Evolutionary conservation across 1,140 invertebrate genomes (phyloP), one percentile per base, ranked within the genome.

Genomic region (Magallana gigas): DNA sequence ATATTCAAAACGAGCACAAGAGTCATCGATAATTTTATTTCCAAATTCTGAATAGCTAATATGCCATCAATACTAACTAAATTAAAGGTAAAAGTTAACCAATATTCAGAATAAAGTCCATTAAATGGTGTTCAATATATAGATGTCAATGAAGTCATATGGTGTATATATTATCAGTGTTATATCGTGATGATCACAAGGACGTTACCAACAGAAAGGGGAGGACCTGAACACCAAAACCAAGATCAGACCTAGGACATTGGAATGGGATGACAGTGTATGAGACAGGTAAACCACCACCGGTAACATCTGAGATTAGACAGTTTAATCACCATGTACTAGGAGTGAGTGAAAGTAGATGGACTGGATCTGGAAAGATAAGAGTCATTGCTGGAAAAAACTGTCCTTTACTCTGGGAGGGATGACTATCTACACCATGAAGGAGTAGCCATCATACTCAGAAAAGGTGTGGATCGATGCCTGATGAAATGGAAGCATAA

Each of bases 181-280:
- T 48, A 48, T 48, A 48, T 48, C 23, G 5, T 48, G 36, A 48
- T 48, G 36, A 48, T 48, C 36, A 48, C 23, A 16, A 80, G 84
- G 87, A 87, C 81, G 58, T 87, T 84, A 71, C 14, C 87, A 88
- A 36, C 80, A 89, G 36, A 48, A 48, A 58, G 86, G 57, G 57
- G 86, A 85, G 83, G 89, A 86, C 57, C 62, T 88, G 18, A 84
- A 76, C 89, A 58, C 89, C 59, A 90, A 88, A 86, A 90, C 87
- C 84, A 90, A 84, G 71, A 88, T 90, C 48, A 85, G 87, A 64
- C 71, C 85, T n/a, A 88, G 89, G 89, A 64, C 71, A 87, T n/a
- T 90, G 89, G 89, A 90, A 90, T 59, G 87, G 85, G 6, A 48
- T 87, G 3, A 90, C 89, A 9, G 86, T 90, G 89, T 88, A 88